Percentiles rank a stretch among this genome's conserved stretches.
phyloP scores from a whole-genome alignment of 2,113 vertebrate genomes.

The Dryoscopus gambensis region DNA sequence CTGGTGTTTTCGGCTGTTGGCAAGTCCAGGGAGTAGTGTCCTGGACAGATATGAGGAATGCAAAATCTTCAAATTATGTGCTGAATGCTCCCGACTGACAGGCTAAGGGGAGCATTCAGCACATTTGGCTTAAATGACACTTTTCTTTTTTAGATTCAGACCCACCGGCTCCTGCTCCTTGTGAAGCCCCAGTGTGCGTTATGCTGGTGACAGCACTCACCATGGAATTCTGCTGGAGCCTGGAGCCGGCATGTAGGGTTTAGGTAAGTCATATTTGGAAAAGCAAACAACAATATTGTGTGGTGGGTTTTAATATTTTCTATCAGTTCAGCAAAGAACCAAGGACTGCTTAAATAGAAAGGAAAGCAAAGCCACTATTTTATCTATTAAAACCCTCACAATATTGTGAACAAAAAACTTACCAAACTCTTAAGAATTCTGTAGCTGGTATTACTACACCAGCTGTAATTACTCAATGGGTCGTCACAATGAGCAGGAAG shows the following conservation, averaged over 20 bases:
- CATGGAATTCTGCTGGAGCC: conserved; percentile 67
- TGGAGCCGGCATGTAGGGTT: conserved; percentile 69
- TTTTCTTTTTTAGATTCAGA: conserved; percentile 67
- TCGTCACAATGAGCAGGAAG: conserved; percentile 56
- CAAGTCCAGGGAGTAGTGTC: background rate
- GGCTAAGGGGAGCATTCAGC: conserved; percentile 31
- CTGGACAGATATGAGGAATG: background rate
- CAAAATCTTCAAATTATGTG: conserved; percentile 8
- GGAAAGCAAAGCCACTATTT: background rate
- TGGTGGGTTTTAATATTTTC: conserved; percentile 52
- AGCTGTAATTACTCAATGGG: background rate
- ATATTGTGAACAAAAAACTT: conserved; percentile 63
- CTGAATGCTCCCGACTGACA: conserved; percentile 6
- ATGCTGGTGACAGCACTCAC: conserved; percentile 56
- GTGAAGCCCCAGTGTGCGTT: conserved; percentile 60
- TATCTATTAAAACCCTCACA: conserved; percentile 56
- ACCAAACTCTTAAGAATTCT: background rate
- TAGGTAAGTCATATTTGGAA: conserved; percentile 59
- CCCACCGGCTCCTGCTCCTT: conserved; percentile 69
- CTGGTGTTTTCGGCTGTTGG: conserved; percentile 52
- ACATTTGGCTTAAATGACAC: conserved; percentile 57
- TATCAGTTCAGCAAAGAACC: background rate
- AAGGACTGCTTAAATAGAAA: background rate
- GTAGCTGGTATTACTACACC: background rate
- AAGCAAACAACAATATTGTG: conserved; percentile 53